A percentile compares a stretch with the other conserved stretches of the same genome.
Evolutionary conservation across 1,140 invertebrate genomes (phyloP).

Genomic region (Colletes latitarsis): DNA sequence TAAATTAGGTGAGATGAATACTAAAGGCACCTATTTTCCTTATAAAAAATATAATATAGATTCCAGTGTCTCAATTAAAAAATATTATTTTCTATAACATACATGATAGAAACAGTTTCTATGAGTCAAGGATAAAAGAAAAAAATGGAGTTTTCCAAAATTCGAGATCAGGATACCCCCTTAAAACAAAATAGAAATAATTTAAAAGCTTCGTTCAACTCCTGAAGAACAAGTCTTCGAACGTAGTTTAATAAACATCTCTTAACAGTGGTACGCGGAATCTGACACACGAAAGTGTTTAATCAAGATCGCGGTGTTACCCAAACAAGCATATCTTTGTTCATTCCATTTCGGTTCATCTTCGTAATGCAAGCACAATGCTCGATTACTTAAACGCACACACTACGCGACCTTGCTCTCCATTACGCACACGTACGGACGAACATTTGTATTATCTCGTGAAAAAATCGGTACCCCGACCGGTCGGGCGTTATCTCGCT

Average conservation of each 20-base stretch:
- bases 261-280: conserved; percentile 12
- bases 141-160: too few species aligned
- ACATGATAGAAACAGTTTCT: too few species aligned
- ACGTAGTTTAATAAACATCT: conserved; percentile 33
- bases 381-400: conserved; percentile 37
- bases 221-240: too few species aligned
- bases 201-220: too few species aligned
- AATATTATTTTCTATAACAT: too few species aligned
- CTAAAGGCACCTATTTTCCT: too few species aligned
- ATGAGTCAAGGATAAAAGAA: too few species aligned
- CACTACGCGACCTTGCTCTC: conserved; percentile 41
- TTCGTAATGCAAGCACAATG: conserved; percentile 40
- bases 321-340: conserved; percentile 42
- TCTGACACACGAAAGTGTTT: conserved; percentile 7
- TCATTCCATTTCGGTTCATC: conserved; percentile 34
- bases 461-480: conserved; percentile 15
- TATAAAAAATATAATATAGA: too few species aligned
- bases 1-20: too few species aligned
- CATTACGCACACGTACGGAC: conserved; percentile 20
- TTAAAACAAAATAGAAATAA: too few species aligned
- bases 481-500: conserved; percentile 47
- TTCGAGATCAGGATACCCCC: too few species aligned
- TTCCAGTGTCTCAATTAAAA: too few species aligned
- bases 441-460: conserved; percentile 43
- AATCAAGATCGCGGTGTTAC: conserved; percentile 29